Percentiles rank a stretch among this genome's conserved stretches.
phyloP scores from a whole-genome alignment of 2,797 vertebrate species.

The Jordanella pulchra region DNA sequence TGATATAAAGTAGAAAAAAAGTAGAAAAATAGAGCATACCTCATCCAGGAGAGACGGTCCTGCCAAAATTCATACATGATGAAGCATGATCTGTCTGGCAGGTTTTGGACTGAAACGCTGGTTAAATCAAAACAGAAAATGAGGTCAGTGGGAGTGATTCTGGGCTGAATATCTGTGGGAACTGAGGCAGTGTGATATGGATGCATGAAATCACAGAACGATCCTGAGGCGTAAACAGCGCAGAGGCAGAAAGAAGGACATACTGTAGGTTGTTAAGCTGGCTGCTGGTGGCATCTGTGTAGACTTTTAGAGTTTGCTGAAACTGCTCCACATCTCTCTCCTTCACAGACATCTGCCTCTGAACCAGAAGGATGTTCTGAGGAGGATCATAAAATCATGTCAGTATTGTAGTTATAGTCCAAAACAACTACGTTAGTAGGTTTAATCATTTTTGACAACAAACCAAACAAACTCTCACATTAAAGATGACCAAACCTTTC shows the following conservation, averaged over 20 bases:
- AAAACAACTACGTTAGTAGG: neutral
- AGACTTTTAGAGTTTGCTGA: constrained; percentile 84
- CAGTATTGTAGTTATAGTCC: neutral
- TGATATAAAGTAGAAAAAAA: neutral
- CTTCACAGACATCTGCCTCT: constrained; percentile 90
- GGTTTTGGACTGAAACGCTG: constrained; percentile 88
- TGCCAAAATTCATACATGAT: constrained; percentile 84
- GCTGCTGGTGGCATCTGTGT: constrained; percentile 83
- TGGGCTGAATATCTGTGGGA: constrained; percentile 12
- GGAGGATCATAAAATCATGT: neutral
- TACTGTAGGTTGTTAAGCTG: constrained; percentile 90
- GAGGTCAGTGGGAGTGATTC: constrained; percentile 14
- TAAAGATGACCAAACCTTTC: neutral
- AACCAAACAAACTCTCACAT: neutral
- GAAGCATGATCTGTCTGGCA: constrained; percentile 82
- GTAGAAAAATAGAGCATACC: constrained; percentile 56
- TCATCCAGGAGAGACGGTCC: constrained; percentile 82
- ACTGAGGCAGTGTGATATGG: constrained; percentile 26
- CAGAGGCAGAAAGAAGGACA: constrained; percentile 33
- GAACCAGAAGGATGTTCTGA: constrained; percentile 90
- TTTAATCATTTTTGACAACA: neutral
- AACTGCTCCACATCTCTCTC: constrained; percentile 83
- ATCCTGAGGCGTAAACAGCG: constrained; percentile 13
- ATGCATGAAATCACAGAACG: constrained; percentile 26
- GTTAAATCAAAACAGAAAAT: constrained; percentile 10